Conservation (phyloP, 2,888 invertebrate species). For the Lapara coniferarum region DNA sequence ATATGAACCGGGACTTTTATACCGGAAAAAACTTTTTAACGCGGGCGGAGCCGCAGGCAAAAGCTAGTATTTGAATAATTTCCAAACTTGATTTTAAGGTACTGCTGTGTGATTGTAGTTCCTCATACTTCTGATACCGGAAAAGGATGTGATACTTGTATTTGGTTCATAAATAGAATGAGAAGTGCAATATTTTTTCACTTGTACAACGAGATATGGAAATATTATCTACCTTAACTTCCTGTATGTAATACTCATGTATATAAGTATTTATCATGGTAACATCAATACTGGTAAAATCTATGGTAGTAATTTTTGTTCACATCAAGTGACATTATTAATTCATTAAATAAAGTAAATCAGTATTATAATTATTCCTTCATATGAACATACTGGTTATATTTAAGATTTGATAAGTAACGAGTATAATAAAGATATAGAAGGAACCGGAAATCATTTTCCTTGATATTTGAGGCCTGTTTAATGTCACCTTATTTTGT, state of each 20-base stretch:
- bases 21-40: too few species aligned
- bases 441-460: conserved; percentile 40
- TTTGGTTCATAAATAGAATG: background rate
- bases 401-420: conserved; percentile 14
- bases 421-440: conserved; percentile 31
- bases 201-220: background rate
- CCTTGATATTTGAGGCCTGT: conserved; percentile 43
- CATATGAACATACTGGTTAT: background rate
- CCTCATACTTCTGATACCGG: background rate
- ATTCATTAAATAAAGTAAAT: background rate
- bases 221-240: background rate
- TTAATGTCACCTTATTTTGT: conserved; percentile 23
- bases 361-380: background rate
- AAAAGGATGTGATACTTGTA: background rate
- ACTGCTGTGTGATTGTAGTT: background rate
- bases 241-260: background rate
- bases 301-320: background rate
- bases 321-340: background rate
- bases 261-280: background rate
- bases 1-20: too few species aligned
- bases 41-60: too few species aligned
- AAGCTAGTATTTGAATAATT: too few species aligned
- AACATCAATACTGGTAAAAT: too few species aligned
- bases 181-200: conserved; percentile 2
- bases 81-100: too few species aligned